Conservation (phyloP, 2,113 vertebrate genomes). For the Agelaius phoeniceus region DNA sequence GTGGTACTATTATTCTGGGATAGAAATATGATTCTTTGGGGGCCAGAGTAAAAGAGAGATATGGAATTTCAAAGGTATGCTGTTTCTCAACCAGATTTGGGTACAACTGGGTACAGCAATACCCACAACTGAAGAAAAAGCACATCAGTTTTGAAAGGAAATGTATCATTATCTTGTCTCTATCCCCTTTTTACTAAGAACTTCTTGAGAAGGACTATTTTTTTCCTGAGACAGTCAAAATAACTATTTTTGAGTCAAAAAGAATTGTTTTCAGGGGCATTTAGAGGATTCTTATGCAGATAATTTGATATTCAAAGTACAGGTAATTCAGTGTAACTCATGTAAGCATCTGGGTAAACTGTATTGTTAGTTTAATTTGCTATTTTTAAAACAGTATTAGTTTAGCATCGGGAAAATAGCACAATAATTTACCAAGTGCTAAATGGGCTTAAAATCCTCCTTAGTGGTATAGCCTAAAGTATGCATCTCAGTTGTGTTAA, state of each 20-base stretch:
- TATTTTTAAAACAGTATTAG: background rate
- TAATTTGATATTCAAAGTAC: background rate
- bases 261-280: background rate
- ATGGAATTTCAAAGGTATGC: background rate
- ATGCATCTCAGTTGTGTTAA: background rate
- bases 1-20: background rate
- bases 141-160: background rate
- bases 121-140: background rate
- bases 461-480: background rate
- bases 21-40: background rate
- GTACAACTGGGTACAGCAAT: background rate
- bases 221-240: background rate
- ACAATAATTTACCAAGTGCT: background rate
- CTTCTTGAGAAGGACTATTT: background rate
- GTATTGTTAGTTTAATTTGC: background rate
- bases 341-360: background rate
- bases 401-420: background rate
- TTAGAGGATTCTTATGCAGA: background rate
- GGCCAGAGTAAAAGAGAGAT: background rate
- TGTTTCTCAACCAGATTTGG: background rate
- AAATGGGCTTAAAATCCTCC: slow-evolving; percentile 16
- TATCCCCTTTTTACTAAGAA: background rate
- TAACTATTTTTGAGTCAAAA: background rate
- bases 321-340: background rate
- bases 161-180: background rate